phyloP scores from a whole-genome alignment of 2,797 vertebrate species.

The Mormyrops boulengeri region DNA sequence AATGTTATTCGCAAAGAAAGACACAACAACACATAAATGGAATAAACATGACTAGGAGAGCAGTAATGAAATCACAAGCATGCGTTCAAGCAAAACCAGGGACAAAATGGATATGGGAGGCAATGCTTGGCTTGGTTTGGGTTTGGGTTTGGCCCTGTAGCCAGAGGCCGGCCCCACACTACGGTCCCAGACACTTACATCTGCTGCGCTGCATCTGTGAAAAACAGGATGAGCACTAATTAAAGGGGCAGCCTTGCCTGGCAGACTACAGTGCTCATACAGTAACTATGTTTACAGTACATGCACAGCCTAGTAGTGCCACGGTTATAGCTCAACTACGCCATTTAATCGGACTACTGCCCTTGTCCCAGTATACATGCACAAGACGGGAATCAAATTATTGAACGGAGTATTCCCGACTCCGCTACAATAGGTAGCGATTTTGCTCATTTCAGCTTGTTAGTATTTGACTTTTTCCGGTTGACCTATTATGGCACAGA shows the following conservation, averaged over 20 bases:
- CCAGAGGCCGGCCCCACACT: not conserved
- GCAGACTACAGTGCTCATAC: not conserved
- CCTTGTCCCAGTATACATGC: not conserved
- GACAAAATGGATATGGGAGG: not conserved
- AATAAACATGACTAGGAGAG: not conserved
- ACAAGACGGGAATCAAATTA: not conserved
- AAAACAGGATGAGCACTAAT: slow-evolving; percentile 19
- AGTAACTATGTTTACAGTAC: not conserved
- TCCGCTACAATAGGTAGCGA: not conserved
- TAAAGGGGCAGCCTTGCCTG: not conserved
- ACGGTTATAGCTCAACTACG: not conserved
- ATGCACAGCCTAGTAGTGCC: not conserved
- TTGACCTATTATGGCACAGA: not conserved
- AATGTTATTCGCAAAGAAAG: not conserved
- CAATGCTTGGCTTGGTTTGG: not conserved
- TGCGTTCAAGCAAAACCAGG: not conserved
- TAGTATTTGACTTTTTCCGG: not conserved
- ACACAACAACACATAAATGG: not conserved
- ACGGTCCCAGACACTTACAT: slow-evolving; percentile 31
- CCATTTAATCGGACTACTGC: not conserved
- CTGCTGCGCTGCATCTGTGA: slow-evolving; percentile 16
- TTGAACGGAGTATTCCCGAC: not conserved
- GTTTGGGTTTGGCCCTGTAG: not conserved
- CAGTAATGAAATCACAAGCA: not conserved
- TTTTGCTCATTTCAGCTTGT: not conserved